Evolutionary conservation across 53 echinoderm and acorn worm species (phyloP).

Genomic region (Actinopyga echinites): DNA sequence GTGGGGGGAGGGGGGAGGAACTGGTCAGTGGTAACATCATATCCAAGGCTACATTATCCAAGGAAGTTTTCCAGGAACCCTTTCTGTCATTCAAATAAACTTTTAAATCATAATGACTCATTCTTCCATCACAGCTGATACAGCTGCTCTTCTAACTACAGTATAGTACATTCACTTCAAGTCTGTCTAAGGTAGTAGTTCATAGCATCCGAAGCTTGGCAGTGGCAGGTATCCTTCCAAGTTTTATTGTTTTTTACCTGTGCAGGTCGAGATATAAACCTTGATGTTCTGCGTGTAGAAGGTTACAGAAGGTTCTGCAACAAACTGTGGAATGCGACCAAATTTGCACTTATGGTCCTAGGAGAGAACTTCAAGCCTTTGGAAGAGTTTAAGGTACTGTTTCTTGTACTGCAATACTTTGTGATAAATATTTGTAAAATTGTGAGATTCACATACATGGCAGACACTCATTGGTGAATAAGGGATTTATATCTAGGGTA

Average conservation of each 20-base stretch:
- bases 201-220: no score
- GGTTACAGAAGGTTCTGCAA: constrained; percentile 98
- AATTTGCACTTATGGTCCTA: constrained; percentile 84
- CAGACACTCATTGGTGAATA: background rate
- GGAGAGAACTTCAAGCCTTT: constrained; percentile 85
- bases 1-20: no score
- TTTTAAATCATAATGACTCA: no score
- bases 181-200: no score
- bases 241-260: background rate
- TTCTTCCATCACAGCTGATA: no score
- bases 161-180: no score
- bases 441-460: background rate
- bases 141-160: no score
- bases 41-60: no score
- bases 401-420: background rate
- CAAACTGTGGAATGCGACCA: constrained; percentile 99
- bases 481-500: background rate
- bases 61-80: no score
- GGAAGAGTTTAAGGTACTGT: constrained; percentile 64
- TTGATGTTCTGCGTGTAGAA: constrained; percentile 89
- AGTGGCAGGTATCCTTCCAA: background rate
- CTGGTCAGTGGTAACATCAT: no score
- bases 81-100: no score
- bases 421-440: background rate
- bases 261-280: constrained; percentile 93